These are phyloP conservation scores for Drosophila cardini DNA, from an alignment of 1,140 invertebrate species.

Conservation along the genomic window DNA sequence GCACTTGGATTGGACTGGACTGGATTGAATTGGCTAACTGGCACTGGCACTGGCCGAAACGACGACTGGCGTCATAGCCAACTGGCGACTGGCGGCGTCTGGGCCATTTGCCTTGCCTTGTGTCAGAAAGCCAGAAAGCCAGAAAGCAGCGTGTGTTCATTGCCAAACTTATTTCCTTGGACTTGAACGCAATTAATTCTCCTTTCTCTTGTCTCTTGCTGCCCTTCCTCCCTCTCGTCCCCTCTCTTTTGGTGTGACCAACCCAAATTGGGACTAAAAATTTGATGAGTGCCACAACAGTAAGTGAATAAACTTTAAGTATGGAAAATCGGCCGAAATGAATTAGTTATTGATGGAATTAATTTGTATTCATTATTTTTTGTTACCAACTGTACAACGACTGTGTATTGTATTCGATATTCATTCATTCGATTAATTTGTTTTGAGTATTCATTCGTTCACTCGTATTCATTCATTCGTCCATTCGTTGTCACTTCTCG, in stretches of 20 bases:
- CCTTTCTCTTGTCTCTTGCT: slow-evolving; percentile 5
- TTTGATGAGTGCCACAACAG: slow-evolving; percentile 57
- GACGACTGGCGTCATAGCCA: slow-evolving; percentile 57
- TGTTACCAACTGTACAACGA: slow-evolving; percentile 59
- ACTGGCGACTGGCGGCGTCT: slow-evolving; percentile 11
- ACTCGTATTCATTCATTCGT: slow-evolving; percentile 48
- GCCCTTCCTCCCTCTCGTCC: not conserved
- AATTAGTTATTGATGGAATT: slow-evolving; percentile 52
- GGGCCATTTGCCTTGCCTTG: slow-evolving; percentile 1
- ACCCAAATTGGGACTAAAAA: slow-evolving; percentile 34
- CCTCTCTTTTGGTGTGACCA: not conserved
- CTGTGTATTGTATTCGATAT: slow-evolving; percentile 67
- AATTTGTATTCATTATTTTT: slow-evolving; percentile 32
- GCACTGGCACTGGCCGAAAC: slow-evolving; percentile 10
- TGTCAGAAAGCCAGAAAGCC: not conserved
- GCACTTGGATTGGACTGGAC: slow-evolving; percentile 10
- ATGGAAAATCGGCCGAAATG: slow-evolving; percentile 51
- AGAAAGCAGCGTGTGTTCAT: slow-evolving; percentile 55
- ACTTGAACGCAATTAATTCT: slow-evolving; percentile 65
- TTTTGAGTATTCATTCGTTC: slow-evolving; percentile 53
- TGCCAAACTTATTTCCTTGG: slow-evolving; percentile 78
- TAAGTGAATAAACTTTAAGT: slow-evolving; percentile 25
- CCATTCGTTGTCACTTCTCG: slow-evolving; percentile 56
- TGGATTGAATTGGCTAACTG: not conserved
- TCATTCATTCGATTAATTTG: slow-evolving; percentile 76